A percentile compares a stretch with the other conserved stretches of the same genome.
Evolutionary conservation across 2,888 invertebrate genomes (phyloP).

Genomic region (Dascillus cervinus): DNA sequence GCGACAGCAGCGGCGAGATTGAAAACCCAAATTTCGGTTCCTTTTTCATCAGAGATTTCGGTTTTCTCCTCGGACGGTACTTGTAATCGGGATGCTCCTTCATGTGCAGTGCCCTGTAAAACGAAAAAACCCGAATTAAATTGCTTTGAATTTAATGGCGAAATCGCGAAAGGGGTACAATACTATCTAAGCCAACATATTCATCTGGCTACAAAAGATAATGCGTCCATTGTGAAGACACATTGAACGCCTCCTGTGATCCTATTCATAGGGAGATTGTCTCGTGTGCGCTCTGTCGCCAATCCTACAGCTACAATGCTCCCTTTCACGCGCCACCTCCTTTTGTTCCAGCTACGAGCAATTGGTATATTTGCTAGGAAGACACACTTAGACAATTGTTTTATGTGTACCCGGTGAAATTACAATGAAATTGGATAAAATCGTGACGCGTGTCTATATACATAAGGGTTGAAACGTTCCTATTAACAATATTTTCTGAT

Average conservation of each 20-base stretch:
- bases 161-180: slow-evolving; percentile 20
- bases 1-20: slow-evolving; percentile 56
- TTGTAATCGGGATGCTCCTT: slow-evolving; percentile 92
- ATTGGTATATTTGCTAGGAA: slow-evolving; percentile 35
- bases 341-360: slow-evolving; percentile 37
- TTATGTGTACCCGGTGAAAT: slow-evolving; percentile 20
- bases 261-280: slow-evolving; percentile 41
- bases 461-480: not conserved
- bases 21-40: slow-evolving; percentile 68
- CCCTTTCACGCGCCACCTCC: slow-evolving; percentile 41
- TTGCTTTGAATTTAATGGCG: slow-evolving; percentile 20
- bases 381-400: slow-evolving; percentile 12
- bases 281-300: slow-evolving; percentile 33
- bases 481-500: too few relatives aligned
- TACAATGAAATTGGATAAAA: slow-evolving; percentile 15
- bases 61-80: slow-evolving; percentile 80
- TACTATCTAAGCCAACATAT: slow-evolving; percentile 34
- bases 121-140: slow-evolving; percentile 8
- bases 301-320: slow-evolving; percentile 35
- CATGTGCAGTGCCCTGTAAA: slow-evolving; percentile 83
- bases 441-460: too few relatives aligned
- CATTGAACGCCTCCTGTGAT: slow-evolving; percentile 43
- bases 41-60: slow-evolving; percentile 76
- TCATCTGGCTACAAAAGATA: slow-evolving; percentile 45
- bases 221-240: slow-evolving; percentile 42